Conservation (phyloP, 1,140 invertebrate genomes). For the Aleiodes sp. region DNA sequence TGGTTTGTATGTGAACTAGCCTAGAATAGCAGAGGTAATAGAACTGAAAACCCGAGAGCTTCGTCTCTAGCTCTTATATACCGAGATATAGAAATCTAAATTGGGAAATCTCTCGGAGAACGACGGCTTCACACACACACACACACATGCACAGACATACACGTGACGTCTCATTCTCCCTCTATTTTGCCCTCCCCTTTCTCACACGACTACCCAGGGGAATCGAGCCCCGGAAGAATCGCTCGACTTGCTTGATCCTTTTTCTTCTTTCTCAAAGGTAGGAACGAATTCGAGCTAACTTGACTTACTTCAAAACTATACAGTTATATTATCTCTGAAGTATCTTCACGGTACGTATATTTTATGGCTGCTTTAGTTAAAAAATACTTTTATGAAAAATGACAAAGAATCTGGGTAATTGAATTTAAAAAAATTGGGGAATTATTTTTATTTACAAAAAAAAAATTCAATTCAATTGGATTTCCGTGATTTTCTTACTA, state of each 20-base stretch:
- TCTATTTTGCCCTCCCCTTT: not conserved
- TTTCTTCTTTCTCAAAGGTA: not conserved
- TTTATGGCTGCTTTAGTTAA: too few relatives aligned
- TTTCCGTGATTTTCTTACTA: too few relatives aligned
- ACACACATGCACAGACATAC: too few relatives aligned
- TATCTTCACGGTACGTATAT: too few relatives aligned
- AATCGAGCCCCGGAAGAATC: not conserved
- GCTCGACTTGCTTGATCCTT: not conserved
- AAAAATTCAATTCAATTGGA: too few relatives aligned
- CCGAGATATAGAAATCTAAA: slow-evolving; percentile 21
- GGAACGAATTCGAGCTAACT: too few relatives aligned
- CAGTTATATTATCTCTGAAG: too few relatives aligned
- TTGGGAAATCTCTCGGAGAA: slow-evolving; percentile 29
- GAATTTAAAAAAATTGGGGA: too few relatives aligned
- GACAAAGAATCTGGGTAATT: too few relatives aligned
- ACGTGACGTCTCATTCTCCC: too few relatives aligned
- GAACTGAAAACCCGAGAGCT: not conserved
- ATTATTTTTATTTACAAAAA: too few relatives aligned
- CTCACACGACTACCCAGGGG: not conserved
- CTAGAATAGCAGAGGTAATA: not conserved
- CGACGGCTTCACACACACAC: not conserved
- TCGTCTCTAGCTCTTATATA: not conserved
- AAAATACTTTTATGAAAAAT: too few relatives aligned
- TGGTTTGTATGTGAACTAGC: not conserved
- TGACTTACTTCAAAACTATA: not conserved